Base-by-base conservation (phyloP, 2,888 invertebrate genomes). In the Gisinianus flammeolus region DNA sequence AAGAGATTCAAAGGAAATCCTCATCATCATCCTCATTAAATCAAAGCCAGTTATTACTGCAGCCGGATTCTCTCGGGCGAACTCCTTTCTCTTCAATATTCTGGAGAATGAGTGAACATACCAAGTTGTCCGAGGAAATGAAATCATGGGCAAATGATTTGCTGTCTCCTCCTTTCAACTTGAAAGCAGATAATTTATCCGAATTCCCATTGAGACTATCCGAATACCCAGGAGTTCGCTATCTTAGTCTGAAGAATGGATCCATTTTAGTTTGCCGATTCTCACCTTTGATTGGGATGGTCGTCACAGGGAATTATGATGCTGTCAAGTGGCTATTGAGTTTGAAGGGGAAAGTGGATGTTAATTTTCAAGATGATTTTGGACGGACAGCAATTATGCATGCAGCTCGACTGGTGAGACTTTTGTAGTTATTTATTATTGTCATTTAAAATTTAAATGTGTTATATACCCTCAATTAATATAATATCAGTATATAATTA, bases 31-130 rank as follows among this genome's bases (percentile, higher is more conserved):
- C 28, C 2, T 26, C 8, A 16, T 28, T 26, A n/a, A 58, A 58
- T 6, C 16, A 1, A n/a, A 24, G 26, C 3, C 66, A 33, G 31
- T 22, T 4, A 2, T 2, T 33, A 3, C 56, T 81, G 8, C 79
- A 58, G 52, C 81, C 84, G 52, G 88, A 88, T 81, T 85, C 85
- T 31, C 86, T 86, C 80, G 86, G 87, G 31, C 82, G 88, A 79
- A 87, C 87, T 67, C 85, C 87, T 10, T 84, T 88, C 80, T 86
- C 87, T 19, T 87, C 88, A 10, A 83, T 86, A 28, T 87, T 88
- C 82, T 88, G 87, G 87, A 83, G 83, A 44, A 44, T 85, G 16
- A 56, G 64, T 62, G 79, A 24, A n/a, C 0, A 3, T 1, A 71
- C 56, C 6, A n/a, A 52, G 44, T 28, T 58, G 26, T 19, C 68